These are phyloP conservation scores for Hirtodrosophila histrioides DNA, from an alignment of 2,888 invertebrate genomes.

Conservation along the genomic window DNA sequence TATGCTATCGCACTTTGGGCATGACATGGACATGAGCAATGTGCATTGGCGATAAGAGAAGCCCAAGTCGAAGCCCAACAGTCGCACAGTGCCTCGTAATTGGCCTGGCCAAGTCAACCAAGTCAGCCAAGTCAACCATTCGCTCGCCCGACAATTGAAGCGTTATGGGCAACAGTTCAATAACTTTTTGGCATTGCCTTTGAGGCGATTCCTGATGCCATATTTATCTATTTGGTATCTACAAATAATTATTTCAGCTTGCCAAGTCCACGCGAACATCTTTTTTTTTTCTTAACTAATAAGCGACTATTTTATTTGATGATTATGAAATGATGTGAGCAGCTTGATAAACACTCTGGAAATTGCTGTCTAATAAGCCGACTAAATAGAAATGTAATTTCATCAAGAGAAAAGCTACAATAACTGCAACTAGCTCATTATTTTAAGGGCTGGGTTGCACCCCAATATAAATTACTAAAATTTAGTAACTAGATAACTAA, in stretches of 20 bases:
- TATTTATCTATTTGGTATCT: constrained; percentile 38
- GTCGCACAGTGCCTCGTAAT: constrained; percentile 32
- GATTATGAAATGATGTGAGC: too few relatives aligned
- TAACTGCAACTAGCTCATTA: too few relatives aligned
- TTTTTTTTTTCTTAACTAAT: neutral
- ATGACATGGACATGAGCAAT: constrained; percentile 72
- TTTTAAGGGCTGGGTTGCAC: too few relatives aligned
- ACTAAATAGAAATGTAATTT: too few relatives aligned
- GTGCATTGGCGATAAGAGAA: constrained; percentile 73
- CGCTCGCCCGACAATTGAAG: constrained; percentile 64
- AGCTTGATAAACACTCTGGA: too few relatives aligned
- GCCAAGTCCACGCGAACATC: constrained; percentile 19
- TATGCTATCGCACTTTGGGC: constrained; percentile 63
- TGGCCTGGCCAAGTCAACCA: constrained; percentile 54
- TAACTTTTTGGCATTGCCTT: constrained; percentile 76
- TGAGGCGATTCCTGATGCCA: constrained; percentile 31
- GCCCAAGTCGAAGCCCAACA: neutral
- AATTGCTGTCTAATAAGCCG: too few relatives aligned
- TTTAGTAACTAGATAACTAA: too few relatives aligned
- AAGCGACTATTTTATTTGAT: too few relatives aligned
- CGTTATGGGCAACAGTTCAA: constrained; percentile 82
- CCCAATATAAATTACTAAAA: too few relatives aligned
- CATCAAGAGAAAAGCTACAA: too few relatives aligned
- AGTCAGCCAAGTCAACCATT: constrained; percentile 53
- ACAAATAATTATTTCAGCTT: constrained; percentile 38